A percentile compares a stretch with the other conserved stretches of the same genome.
Conservation (phyloP, 2,888 invertebrate genomes). For the Horisme vitalbata region DNA sequence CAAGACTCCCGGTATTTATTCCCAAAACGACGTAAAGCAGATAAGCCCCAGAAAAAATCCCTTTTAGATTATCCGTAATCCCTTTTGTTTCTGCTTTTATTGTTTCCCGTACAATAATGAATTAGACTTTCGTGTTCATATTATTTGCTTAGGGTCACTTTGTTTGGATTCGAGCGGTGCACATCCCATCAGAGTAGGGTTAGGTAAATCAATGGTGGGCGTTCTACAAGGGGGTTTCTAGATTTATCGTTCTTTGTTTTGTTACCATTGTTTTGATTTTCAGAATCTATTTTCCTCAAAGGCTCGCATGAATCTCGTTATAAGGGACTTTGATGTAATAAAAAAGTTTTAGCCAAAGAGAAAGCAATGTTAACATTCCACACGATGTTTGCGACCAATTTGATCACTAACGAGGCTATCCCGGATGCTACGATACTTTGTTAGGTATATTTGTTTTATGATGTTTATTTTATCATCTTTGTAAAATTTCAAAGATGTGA, state of each 20-base stretch:
- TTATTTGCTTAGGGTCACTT: constrained; percentile 69
- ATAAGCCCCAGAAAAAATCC: constrained; percentile 72
- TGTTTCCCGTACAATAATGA: constrained; percentile 71
- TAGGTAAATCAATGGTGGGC: constrained; percentile 68
- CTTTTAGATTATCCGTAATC: constrained; percentile 73
- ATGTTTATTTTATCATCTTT: not conserved
- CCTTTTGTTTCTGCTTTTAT: constrained; percentile 70
- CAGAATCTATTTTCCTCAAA: constrained; percentile 41
- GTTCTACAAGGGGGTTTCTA: constrained; percentile 61
- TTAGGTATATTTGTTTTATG: constrained; percentile 45
- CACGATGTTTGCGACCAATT: constrained; percentile 58
- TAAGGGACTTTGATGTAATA: constrained; percentile 64
- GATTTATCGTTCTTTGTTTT: constrained; percentile 65
- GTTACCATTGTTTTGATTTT: constrained; percentile 47
- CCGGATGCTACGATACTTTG: constrained; percentile 69
- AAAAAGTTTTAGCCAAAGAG: constrained; percentile 47
- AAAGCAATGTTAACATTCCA: constrained; percentile 66
- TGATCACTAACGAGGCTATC: constrained; percentile 70
- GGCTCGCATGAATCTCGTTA: constrained; percentile 53
- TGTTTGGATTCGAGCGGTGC: constrained; percentile 68
- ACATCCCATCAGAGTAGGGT: constrained; percentile 62
- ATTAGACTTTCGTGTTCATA: constrained; percentile 64
- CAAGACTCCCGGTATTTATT: constrained; percentile 65
- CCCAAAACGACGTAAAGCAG: constrained; percentile 71
- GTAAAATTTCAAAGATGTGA: not conserved